phyloP scores from a whole-genome alignment of 2,797 vertebrate species.

The Balearica regulorum region DNA sequence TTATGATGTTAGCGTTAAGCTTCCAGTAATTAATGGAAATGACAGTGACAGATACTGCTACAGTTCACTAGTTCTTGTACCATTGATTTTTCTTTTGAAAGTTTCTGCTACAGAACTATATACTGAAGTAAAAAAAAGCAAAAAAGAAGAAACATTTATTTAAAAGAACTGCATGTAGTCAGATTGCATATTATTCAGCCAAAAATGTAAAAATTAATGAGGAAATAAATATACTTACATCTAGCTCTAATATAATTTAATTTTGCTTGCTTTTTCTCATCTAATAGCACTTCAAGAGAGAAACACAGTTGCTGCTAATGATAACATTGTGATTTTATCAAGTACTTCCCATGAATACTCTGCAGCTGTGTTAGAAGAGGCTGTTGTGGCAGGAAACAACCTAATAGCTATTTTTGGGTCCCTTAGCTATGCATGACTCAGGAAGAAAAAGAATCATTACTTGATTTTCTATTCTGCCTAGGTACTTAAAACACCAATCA shows the following conservation, averaged over 20 bases:
- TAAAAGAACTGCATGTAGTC: not conserved
- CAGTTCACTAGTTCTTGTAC: not conserved
- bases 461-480: conserved; percentile 56
- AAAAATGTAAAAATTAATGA: not conserved
- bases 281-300: not conserved
- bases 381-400: conserved; percentile 26
- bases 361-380: conserved; percentile 50
- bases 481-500: conserved; percentile 23
- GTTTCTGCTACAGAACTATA: not conserved
- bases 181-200: not conserved
- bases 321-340: conserved; percentile 27
- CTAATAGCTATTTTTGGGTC: conserved; percentile 12
- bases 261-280: not conserved
- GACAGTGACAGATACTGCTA: not conserved
- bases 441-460: conserved; percentile 42
- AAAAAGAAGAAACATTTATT: not conserved
- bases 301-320: conserved; percentile 11
- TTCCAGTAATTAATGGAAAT: not conserved
- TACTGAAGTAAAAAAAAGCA: not conserved
- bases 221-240: not conserved
- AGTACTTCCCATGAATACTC: conserved; percentile 12
- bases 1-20: not conserved
- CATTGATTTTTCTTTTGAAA: not conserved
- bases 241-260: not conserved
- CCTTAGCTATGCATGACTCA: conserved; percentile 25